A percentile compares a stretch with the other conserved stretches of the same genome.
phyloP scores from a whole-genome alignment of 2,113 vertebrate species.

The Rhynchopsitta pachyrhyncha region DNA sequence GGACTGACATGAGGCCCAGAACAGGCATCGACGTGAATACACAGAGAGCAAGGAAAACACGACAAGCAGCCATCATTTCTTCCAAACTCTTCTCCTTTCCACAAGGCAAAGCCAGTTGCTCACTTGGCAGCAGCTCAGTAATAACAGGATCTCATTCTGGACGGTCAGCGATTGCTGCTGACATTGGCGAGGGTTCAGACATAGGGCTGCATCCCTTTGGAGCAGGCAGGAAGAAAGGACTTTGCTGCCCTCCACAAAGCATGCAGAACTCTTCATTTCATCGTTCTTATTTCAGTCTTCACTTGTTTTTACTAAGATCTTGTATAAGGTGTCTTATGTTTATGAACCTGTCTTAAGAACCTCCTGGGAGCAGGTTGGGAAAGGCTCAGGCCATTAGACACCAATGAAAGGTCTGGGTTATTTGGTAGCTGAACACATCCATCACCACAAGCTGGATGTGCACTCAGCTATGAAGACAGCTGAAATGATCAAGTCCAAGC shows the following conservation, averaged over 20 bases:
- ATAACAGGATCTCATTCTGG: not conserved
- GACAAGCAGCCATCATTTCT: fast-evolving
- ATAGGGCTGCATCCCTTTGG: not conserved
- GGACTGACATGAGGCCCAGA: not conserved
- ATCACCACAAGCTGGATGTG: not conserved
- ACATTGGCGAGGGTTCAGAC: not conserved
- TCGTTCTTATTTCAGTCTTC: not conserved
- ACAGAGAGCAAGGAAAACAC: not conserved
- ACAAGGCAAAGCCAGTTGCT: not conserved
- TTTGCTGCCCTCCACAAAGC: not conserved
- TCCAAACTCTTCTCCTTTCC: not conserved
- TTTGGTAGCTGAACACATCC: not conserved
- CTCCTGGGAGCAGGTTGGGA: not conserved
- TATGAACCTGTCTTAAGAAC: not conserved
- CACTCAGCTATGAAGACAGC: not conserved
- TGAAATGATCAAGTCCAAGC: not conserved
- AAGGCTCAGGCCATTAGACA: not conserved
- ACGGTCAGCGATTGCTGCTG: not conserved
- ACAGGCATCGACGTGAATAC: fast-evolving
- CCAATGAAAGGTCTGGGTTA: fast-evolving
- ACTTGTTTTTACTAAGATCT: not conserved
- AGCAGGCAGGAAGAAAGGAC: not conserved
- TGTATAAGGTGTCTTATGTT: not conserved
- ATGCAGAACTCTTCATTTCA: not conserved
- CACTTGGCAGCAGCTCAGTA: not conserved